These are phyloP conservation scores for Styela plicata DNA, from an alignment of 23 tunicate species.

Conservation along the genomic window DNA sequence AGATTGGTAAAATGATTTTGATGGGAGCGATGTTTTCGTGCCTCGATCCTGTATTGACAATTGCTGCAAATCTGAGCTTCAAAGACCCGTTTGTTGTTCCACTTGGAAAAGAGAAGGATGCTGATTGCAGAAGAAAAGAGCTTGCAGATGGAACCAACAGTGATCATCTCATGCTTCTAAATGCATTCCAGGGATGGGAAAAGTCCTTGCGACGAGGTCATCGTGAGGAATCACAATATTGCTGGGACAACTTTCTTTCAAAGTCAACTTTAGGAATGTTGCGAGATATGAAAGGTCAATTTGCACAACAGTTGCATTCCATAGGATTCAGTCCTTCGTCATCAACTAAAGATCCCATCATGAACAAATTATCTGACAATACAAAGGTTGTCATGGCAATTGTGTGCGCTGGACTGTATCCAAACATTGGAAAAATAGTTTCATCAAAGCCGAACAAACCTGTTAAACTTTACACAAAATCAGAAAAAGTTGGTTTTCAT, in stretches of 20 bases:
- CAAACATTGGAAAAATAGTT: conserved; percentile 58
- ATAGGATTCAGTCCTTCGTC: conserved; percentile 41
- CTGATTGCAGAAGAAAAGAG: conserved; percentile 36
- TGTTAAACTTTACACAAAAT: conserved; percentile 39
- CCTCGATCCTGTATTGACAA: conserved; percentile 64
- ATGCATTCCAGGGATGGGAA: conserved; percentile 61
- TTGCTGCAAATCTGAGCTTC: conserved; percentile 79
- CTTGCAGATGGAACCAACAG: conserved; percentile 53
- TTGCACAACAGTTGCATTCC: conserved; percentile 43
- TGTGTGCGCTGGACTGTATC: conserved; percentile 80
- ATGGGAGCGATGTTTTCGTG: conserved; percentile 72
- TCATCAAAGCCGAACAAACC: conserved; percentile 27
- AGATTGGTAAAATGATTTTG: conserved; percentile 79
- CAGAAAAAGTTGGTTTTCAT: conserved; percentile 60
- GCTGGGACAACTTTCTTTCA: conserved; percentile 69
- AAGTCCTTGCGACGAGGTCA: background rate
- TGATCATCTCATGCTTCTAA: conserved; percentile 74
- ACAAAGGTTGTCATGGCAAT: conserved; percentile 53
- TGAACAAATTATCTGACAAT: conserved; percentile 40
- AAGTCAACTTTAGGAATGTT: conserved; percentile 47
- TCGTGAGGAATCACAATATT: conserved; percentile 32
- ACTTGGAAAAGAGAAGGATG: conserved; percentile 67
- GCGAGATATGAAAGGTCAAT: conserved; percentile 67
- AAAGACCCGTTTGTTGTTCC: conserved; percentile 81
- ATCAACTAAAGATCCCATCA: conserved; percentile 7